phyloP scores from a whole-genome alignment of 2,113 vertebrate species.

The Lagenorhynchus albirostris region DNA sequence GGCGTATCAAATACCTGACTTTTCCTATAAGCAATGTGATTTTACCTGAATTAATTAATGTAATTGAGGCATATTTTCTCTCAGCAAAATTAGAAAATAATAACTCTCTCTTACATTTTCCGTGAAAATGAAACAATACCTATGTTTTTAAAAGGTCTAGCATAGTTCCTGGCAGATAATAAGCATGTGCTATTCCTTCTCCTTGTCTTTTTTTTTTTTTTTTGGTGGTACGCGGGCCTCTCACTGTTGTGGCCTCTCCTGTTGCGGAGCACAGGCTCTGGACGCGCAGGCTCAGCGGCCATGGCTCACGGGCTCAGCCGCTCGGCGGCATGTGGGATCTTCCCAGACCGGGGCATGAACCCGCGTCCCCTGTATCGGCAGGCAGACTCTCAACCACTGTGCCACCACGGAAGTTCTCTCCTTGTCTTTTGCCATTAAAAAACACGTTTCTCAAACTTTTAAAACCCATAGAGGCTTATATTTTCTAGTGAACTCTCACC shows the following conservation, averaged over 20 bases:
- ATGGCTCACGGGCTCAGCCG: too few species aligned
- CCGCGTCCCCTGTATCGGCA: too few species aligned
- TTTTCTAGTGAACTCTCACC: neutral
- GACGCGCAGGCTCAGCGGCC: too few species aligned
- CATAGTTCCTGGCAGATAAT: neutral
- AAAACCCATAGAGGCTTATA: neutral
- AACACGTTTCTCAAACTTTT: neutral
- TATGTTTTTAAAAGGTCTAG: neutral
- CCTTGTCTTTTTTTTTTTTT: neutral
- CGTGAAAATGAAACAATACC: neutral
- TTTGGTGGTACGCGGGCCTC: too few species aligned
- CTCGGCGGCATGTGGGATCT: too few species aligned
- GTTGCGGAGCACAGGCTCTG: too few species aligned
- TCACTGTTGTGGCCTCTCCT: too few species aligned
- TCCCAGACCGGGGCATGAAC: too few species aligned
- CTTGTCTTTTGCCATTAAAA: neutral
- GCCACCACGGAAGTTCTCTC: neutral
- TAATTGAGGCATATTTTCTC: slow-evolving; percentile 5
- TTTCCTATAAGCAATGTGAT: neutral
- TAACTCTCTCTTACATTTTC: neutral
- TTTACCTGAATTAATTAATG: neutral
- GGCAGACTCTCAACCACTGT: too few species aligned
- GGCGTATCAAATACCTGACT: neutral
- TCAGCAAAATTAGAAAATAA: neutral
- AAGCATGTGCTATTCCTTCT: neutral